Conservation (phyloP, 1,140 invertebrate genomes). For the Galleria mellonella region DNA sequence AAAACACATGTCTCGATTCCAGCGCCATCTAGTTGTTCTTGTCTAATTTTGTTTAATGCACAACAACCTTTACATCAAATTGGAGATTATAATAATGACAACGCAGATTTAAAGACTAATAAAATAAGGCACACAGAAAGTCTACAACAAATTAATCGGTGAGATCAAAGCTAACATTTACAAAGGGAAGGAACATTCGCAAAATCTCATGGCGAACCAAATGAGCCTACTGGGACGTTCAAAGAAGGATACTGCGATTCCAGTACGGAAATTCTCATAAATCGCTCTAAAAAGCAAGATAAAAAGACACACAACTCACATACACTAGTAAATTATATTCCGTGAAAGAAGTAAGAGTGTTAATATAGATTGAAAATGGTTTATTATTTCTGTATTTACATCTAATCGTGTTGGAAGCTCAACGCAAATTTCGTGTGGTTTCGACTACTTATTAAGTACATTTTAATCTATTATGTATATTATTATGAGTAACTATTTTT, state of each 20-base stretch:
- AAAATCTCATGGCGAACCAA: background rate
- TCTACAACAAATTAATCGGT: conserved; percentile 19
- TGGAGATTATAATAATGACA: background rate
- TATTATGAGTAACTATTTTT: conserved; percentile 15
- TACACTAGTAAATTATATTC: conserved; percentile 1
- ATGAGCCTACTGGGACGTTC: no score
- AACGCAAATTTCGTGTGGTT: conserved; percentile 69
- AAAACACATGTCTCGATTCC: no score
- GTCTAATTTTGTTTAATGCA: no score
- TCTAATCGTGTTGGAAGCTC: conserved; percentile 74
- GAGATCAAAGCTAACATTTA: conserved; percentile 3
- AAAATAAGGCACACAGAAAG: conserved; percentile 50
- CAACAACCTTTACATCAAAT: no score
- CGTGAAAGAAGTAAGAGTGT: conserved; percentile 14
- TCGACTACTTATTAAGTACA: conserved; percentile 43
- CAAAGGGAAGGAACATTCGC: background rate
- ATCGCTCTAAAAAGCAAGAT: background rate
- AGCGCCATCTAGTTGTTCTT: no score
- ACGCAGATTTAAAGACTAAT: conserved; percentile 26
- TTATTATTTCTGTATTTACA: conserved; percentile 66
- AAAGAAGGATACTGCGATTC: no score
- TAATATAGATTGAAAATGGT: conserved; percentile 24
- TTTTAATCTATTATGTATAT: conserved; percentile 19
- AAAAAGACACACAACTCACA: background rate
- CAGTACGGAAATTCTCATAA: no score